Evolutionary conservation across 1,140 invertebrate species (phyloP).

Genomic region (Drosophila hydei): DNA sequence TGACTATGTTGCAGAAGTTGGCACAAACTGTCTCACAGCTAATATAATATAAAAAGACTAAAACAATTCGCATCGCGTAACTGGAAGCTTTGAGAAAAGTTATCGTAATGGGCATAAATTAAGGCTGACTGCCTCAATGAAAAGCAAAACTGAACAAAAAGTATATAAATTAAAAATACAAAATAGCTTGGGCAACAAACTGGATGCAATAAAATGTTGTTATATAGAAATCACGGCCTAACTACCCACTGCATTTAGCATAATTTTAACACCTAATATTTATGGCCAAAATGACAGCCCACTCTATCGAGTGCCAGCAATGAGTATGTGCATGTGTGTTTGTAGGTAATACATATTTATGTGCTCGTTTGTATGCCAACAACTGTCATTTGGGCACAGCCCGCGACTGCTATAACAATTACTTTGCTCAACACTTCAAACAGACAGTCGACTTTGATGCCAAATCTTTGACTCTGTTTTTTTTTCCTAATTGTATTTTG

Average conservation of each 20-base stretch:
- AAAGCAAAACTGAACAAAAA: conserved; percentile 18
- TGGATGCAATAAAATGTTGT: conserved; percentile 43
- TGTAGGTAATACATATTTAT: conserved; percentile 47
- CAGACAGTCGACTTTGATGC: conserved; percentile 29
- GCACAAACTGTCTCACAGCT: conserved; percentile 40
- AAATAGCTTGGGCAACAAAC: conserved; percentile 35
- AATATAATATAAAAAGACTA: conserved; percentile 4
- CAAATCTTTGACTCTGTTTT: conserved; percentile 26
- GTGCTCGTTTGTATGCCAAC: conserved; percentile 58
- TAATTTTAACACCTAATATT: conserved; percentile 59
- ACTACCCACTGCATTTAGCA: conserved; percentile 56
- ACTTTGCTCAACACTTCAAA: conserved; percentile 42
- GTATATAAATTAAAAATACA: conserved; percentile 11
- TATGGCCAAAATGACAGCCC: conserved; percentile 52
- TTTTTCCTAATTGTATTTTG: not conserved
- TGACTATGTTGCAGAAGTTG: conserved; percentile 40
- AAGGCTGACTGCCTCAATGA: conserved; percentile 36
- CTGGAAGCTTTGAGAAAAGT: conserved; percentile 32
- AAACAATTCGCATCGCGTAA: conserved; percentile 24
- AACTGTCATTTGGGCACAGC: conserved; percentile 56
- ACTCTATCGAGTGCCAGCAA: conserved; percentile 33
- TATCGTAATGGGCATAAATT: conserved; percentile 42
- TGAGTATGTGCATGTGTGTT: conserved; percentile 20
- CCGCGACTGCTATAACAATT: conserved; percentile 31
- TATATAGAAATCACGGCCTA: conserved; percentile 50